These are phyloP conservation scores for Microvelia longipes DNA, from an alignment of 1,140 invertebrate genomes.

Conservation along the genomic window DNA sequence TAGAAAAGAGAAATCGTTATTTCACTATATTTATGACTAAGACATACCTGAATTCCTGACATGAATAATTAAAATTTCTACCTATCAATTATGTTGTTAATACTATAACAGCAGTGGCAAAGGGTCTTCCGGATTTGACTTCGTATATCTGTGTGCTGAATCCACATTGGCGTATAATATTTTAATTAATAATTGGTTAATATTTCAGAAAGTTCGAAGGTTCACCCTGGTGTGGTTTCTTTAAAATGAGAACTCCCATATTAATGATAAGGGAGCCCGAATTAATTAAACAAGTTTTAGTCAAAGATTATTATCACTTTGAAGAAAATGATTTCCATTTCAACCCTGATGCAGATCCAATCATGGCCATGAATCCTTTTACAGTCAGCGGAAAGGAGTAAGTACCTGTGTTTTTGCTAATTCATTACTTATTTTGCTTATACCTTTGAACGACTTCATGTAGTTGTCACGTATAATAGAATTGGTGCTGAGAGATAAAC, in stretches of 20 bases:
- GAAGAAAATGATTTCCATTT: conserved; percentile 12
- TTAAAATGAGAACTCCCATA: conserved; percentile 31
- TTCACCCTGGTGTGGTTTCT: conserved; percentile 23
- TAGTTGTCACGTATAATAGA: no score
- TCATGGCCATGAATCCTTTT: conserved; percentile 29
- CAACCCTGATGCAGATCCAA: conserved; percentile 30
- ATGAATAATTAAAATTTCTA: neutral
- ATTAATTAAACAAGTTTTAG: conserved; percentile 40
- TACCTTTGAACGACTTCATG: neutral
- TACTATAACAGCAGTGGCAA: conserved; percentile 11
- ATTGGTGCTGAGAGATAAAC: no score
- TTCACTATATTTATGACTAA: neutral
- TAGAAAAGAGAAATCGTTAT: neutral
- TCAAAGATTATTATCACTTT: conserved; percentile 40
- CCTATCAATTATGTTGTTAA: neutral
- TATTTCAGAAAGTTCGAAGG: conserved; percentile 1
- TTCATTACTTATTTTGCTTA: conserved; percentile 20
- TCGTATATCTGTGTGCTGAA: neutral
- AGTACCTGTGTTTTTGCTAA: conserved; percentile 22
- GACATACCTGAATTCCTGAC: neutral
- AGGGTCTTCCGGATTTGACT: conserved; percentile 9
- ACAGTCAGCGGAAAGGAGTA: conserved; percentile 3
- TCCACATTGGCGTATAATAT: neutral
- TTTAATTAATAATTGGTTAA: neutral
- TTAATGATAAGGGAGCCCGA: conserved; percentile 38